Evolutionary conservation across 2,888 invertebrate species (phyloP).

Genomic region (Cryptocheilus praepositus): DNA sequence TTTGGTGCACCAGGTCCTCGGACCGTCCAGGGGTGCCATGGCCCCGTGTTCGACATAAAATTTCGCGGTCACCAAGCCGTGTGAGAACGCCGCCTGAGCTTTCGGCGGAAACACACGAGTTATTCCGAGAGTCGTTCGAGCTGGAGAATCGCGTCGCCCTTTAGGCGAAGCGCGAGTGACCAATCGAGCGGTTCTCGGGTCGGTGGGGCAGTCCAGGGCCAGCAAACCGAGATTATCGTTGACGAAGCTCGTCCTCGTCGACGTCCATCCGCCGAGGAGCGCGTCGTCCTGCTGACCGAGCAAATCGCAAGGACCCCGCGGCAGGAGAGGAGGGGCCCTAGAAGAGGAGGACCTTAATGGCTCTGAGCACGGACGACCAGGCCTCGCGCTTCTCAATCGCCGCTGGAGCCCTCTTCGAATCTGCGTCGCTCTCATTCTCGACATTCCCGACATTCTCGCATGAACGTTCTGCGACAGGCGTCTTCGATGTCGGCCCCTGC

Average conservation of each 20-base stretch:
- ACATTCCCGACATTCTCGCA: slow-evolving; percentile 11
- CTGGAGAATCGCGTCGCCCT: slow-evolving; percentile 46
- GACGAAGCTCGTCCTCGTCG: too few species aligned
- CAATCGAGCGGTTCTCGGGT: slow-evolving; percentile 55
- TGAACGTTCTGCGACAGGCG: not conserved
- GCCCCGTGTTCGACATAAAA: not conserved
- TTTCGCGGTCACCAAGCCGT: not conserved
- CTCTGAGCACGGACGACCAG: slow-evolving; percentile 56
- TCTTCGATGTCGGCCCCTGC: slow-evolving; percentile 14
- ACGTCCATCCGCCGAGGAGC: too few species aligned
- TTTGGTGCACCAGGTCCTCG: too few species aligned
- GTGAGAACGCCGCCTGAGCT: slow-evolving; percentile 46
- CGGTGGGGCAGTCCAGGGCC: slow-evolving; percentile 7
- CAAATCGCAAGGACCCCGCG: not conserved
- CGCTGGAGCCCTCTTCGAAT: slow-evolving; percentile 8
- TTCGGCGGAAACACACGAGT: slow-evolving; percentile 44
- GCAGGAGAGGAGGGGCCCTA: not conserved
- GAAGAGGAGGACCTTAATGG: slow-evolving; percentile 58
- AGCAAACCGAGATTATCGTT: too few species aligned
- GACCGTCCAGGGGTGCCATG: not conserved
- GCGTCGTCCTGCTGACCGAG: too few species aligned
- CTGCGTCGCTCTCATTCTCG: slow-evolving; percentile 27
- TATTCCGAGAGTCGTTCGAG: slow-evolving; percentile 41
- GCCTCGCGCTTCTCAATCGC: slow-evolving; percentile 10
- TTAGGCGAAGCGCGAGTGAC: slow-evolving; percentile 55